Base-by-base conservation (phyloP, 2,113 vertebrate genomes). In the Cacatua alba region DNA sequence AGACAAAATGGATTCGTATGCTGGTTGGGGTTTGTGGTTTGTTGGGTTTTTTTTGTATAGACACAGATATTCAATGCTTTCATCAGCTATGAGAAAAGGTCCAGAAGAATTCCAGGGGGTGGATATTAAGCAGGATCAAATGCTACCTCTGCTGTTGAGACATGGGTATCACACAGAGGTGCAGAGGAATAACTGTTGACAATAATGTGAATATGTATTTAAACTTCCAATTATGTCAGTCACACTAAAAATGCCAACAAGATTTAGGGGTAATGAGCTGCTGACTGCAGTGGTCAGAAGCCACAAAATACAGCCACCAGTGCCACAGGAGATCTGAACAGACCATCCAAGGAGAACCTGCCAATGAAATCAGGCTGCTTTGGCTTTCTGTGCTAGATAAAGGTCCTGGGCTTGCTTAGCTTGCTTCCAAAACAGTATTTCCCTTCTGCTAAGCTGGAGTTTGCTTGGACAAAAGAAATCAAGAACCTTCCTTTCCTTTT, bases 311-410 rank as follows among this genome's bases (percentile, higher is more conserved):
- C 28, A 75, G 12, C 53, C 67, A 63, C 8, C 69, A 17, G 48
- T 76, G 60, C 48, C 88, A 52, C 44, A 62, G 21, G 77, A 71
- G 16, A 20, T 86, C 69, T 76, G 69, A 67, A 90, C 55, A 94
- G 46, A 79, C 33, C 81, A 21, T 5, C 46, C 70, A 44, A 52
- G 63, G 60, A 85, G 28, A 90, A 82, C 9, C 33, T 39, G 17
- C 64, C 17, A 39, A 37, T 4, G 6, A 69, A 59, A 74, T 23
- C 21, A n/a, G 6, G 23, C 48, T 82, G 26, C 13, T 44, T 48
- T 72, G 37, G 52, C 31, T 80, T 76, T 90, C 43, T 74, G 64
- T 31, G 65, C 44, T 25, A n/a, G 23, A 29, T 31, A 35, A 85
- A 93, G 16, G 3, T 25, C 72, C 41, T 17, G 6, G 31, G 48